These are phyloP conservation scores for Steinernema carpocapsae DNA, from an alignment of 2,888 invertebrate genomes.

Conservation along the genomic window DNA sequence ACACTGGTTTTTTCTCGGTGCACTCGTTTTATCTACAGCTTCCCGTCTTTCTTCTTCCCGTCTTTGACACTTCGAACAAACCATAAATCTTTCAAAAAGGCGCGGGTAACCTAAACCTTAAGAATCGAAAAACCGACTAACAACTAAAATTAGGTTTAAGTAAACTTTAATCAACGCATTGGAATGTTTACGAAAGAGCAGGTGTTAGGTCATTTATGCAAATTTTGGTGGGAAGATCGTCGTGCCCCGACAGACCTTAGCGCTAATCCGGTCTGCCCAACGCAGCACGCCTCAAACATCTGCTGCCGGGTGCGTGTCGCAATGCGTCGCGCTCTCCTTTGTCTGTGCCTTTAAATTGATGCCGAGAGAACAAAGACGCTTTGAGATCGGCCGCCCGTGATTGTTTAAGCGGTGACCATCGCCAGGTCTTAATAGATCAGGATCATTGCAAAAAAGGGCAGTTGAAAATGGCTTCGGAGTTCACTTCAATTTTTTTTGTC, in stretches of 20 bases:
- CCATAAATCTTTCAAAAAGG: no score
- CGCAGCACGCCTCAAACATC: conserved; percentile 25
- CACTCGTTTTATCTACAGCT: neutral
- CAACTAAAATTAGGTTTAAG: no score
- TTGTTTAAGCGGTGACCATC: neutral
- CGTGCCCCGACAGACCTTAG: neutral
- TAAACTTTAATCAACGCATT: no score
- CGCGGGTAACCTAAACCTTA: no score
- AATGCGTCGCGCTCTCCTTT: neutral
- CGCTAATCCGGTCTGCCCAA: conserved; percentile 21
- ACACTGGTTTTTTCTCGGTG: conserved; percentile 18
- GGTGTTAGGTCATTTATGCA: conserved; percentile 32
- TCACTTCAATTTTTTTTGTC: no score
- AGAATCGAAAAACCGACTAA: no score
- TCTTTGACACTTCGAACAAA: conserved; percentile 18
- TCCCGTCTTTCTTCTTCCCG: conserved; percentile 14
- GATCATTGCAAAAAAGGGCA: no score
- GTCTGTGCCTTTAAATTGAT: no score
- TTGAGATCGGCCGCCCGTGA: neutral
- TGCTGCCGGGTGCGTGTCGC: conserved; percentile 32
- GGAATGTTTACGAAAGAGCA: neutral
- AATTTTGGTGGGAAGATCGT: neutral
- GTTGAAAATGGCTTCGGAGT: no score
- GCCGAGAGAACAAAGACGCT: neutral
- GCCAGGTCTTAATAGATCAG: neutral